Evolutionary conservation across 2,888 invertebrate species (phyloP).

Genomic region (Julus scanicus): DNA sequence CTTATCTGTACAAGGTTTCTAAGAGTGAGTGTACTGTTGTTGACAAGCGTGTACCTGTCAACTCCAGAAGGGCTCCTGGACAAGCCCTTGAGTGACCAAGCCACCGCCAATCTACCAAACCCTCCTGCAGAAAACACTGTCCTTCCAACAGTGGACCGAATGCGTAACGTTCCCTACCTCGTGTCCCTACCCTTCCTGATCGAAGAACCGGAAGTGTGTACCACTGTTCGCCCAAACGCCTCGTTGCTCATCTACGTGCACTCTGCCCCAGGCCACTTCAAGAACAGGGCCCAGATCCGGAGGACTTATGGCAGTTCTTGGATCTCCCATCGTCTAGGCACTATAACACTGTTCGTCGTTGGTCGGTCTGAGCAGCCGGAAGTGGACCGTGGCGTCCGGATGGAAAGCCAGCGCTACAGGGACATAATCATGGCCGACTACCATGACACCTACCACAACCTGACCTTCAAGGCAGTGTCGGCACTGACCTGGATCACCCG

Average conservation of each 20-base stretch:
- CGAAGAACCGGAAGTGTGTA: constrained; percentile 38
- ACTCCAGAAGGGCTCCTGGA: not conserved
- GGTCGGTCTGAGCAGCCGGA: not conserved
- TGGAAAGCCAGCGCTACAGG: not conserved
- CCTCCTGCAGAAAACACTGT: not conserved
- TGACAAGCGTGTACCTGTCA: not conserved
- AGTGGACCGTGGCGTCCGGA: not conserved
- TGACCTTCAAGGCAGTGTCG: not conserved
- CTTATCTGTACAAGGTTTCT: no score
- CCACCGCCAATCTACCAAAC: not conserved
- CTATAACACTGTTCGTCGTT: constrained; percentile 23
- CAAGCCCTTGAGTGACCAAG: not conserved
- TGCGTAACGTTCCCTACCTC: not conserved
- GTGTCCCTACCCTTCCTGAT: not conserved
- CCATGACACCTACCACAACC: constrained; percentile 1
- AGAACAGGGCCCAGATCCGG: constrained; percentile 4
- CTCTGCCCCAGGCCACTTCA: constrained; percentile 9
- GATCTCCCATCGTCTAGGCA: not conserved
- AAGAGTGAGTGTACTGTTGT: not conserved
- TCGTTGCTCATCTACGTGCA: constrained; percentile 38
- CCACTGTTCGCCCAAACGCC: not conserved
- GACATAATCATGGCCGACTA: constrained; percentile 45
- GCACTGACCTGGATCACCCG: constrained; percentile 30
- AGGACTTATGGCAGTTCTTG: not conserved
- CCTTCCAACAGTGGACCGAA: not conserved